These are phyloP conservation scores for Caenorhabditis tropicalis DNA, from an alignment of 1,140 invertebrate species.

Conservation along the genomic window DNA sequence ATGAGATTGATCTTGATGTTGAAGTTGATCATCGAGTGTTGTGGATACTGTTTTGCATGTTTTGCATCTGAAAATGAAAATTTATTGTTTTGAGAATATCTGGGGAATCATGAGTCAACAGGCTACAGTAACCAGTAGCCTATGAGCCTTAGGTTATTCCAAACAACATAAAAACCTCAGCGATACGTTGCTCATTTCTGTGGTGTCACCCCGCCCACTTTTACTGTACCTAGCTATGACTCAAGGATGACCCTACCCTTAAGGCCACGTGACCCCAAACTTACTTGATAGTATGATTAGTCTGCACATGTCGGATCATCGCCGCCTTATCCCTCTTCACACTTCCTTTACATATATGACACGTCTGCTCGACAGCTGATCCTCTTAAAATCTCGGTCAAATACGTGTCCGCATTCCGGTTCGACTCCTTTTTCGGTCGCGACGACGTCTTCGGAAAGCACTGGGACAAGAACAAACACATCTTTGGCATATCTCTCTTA, in stretches of 20 bases:
- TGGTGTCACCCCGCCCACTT: no score
- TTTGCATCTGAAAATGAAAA: conserved; percentile 52
- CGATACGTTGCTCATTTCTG: no score
- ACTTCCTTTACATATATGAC: not conserved
- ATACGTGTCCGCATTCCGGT: conserved; percentile 11
- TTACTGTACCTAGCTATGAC: no score
- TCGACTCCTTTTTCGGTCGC: conserved; percentile 19
- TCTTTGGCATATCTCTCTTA: conserved; percentile 46
- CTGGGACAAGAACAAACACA: conserved; percentile 43
- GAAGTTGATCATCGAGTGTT: conserved; percentile 28
- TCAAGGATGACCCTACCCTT: no score
- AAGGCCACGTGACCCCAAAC: not conserved
- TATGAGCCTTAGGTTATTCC: no score
- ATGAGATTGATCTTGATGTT: conserved; percentile 31
- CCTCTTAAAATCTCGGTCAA: not conserved
- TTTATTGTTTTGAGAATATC: not conserved
- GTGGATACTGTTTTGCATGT: conserved; percentile 50
- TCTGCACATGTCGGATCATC: conserved; percentile 24
- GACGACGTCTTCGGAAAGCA: conserved; percentile 42
- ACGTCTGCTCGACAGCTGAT: not conserved
- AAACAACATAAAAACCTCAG: no score
- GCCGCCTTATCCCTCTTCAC: not conserved
- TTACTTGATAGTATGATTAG: conserved; percentile 28
- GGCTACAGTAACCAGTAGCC: no score
- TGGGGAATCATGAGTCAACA: not conserved